These are phyloP conservation scores for Fukomys damarensis DNA, from an alignment of 2,113 vertebrate genomes.

Conservation along the genomic window DNA sequence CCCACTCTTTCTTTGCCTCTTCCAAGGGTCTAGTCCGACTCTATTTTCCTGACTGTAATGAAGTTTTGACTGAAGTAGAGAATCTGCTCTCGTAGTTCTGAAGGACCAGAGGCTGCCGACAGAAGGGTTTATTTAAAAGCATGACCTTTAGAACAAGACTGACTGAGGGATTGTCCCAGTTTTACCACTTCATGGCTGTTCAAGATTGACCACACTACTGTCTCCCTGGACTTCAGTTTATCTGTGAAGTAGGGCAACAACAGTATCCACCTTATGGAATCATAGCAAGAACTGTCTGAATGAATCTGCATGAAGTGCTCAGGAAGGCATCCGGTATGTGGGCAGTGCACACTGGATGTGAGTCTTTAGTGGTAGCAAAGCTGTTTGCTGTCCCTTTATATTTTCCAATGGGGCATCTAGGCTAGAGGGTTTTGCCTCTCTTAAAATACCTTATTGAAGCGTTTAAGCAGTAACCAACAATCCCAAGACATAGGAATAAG, in stretches of 20 bases:
- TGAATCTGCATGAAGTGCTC: neutral
- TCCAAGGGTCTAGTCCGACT: neutral
- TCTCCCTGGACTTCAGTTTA: neutral
- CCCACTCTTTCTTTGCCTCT: neutral
- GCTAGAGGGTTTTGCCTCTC: neutral
- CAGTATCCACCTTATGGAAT: neutral
- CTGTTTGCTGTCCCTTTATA: neutral
- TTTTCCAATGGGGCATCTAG: neutral
- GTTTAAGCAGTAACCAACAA: neutral
- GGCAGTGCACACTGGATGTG: fast-evolving
- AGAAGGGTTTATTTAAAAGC: neutral
- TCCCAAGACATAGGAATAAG: too few relatives aligned
- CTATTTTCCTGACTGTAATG: neutral
- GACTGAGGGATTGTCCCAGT: neutral
- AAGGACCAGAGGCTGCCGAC: neutral
- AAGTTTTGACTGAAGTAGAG: neutral
- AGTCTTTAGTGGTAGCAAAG: neutral
- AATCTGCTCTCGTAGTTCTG: neutral
- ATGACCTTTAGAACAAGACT: neutral
- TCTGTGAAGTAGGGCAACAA: neutral
- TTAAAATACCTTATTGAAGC: neutral
- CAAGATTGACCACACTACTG: neutral
- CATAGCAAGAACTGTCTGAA: neutral
- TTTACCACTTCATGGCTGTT: neutral
- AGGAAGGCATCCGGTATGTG: neutral